Evolutionary conservation across 2,113 vertebrate species (phyloP), one percentile per base, ranked within the genome.

Genomic region (Sarotherodon lohbergeri): DNA sequence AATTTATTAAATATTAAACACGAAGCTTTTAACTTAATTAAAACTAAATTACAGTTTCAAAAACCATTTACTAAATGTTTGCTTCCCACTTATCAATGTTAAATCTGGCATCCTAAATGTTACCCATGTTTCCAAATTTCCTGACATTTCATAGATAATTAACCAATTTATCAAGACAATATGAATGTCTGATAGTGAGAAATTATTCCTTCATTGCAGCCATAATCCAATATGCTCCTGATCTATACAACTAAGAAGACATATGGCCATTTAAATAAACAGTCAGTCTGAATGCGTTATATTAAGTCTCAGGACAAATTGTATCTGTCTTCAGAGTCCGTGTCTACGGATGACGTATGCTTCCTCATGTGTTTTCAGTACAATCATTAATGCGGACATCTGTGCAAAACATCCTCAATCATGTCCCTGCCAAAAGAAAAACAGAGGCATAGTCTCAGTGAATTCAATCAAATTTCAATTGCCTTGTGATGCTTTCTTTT

Each of bases 381-480:
- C 13, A 24, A 80, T 88, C 85, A 87, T 90, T 89, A 89, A 73
- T 24, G 84, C 59, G 84, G 90, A 91, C 91, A 92, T 93, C 94
- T 91, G 92, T 41, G 76, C 71, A 29, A 19, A 32, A 61, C 86
- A 73, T 88, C 82, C 81, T 91, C 88, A 91, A 90, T 93, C 84
- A 89, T 86, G 85, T 88, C 63, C 46, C 82, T 90, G 88, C 86
- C 86, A 93, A 83, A 83, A 55, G 43, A 85, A 83, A 90, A 85
- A 66, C 89, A 36, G 89, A 91, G 55, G 61, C 46, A 90, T 76
- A 27, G 48, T 89, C 84, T 81, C 86, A 27, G 17, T 86, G 76
- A 90, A 89, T 91, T 91, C 86, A 85, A 92, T 92, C 87, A 93
- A 84, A 91, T 87, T 89, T 46, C 66, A 88, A 76, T 34, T 14